Conservation (phyloP, 2,113 vertebrate genomes). For the zebrafish (Danio rerio) region GRCz12tu NC_133178.1:56749001-56749500, state of each 20-base stretch:
- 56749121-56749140: background rate
- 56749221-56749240: no score
- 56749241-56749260: background rate
- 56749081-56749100: constrained; percentile 20
- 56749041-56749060: background rate
- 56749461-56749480: no score
- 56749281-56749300: background rate
- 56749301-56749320: background rate
- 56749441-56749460: no score
- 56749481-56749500: no score
- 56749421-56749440: no score
- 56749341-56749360: no score
- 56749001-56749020: background rate
- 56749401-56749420: no score
- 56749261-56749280: background rate
- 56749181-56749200: background rate
- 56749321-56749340: no score
- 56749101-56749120: background rate
- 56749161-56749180: background rate
- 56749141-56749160: constrained; percentile 37
- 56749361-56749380: no score
- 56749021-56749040: background rate
- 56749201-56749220: background rate
- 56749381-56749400: no score
- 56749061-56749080: background rate